Percentiles rank a stretch among this genome's conserved stretches.
These are phyloP conservation scores for Drosophila longiperda DNA, from an alignment of 2,888 invertebrate species.

Conservation along the genomic window DNA sequence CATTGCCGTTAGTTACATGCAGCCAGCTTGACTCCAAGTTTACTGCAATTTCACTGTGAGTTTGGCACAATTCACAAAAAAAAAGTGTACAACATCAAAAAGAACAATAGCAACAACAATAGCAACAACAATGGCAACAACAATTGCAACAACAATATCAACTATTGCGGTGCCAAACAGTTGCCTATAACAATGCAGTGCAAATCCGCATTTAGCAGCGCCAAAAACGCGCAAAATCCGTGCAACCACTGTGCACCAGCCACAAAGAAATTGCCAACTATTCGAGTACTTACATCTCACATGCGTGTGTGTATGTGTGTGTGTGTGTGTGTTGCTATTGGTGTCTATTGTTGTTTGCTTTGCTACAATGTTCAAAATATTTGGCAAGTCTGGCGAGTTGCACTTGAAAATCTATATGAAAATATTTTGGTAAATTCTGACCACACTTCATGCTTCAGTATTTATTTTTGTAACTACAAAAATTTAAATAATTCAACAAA, in stretches of 20 bases:
- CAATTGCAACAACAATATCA: background rate
- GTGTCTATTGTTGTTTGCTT: background rate
- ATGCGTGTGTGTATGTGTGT: background rate
- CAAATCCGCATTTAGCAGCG: constrained; percentile 54
- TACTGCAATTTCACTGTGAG: constrained; percentile 16
- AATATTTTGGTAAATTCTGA: background rate
- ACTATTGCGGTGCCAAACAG: constrained; percentile 25
- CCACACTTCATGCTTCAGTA: background rate
- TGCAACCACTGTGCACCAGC: constrained; percentile 32
- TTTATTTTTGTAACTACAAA: background rate
- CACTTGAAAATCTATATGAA: background rate
- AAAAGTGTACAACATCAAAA: background rate
- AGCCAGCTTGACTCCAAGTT: constrained; percentile 30
- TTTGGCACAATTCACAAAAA: background rate
- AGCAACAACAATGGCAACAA: background rate
- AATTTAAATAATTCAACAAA: background rate
- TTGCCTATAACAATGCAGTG: constrained; percentile 42
- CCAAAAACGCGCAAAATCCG: constrained; percentile 48
- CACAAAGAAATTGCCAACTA: constrained; percentile 34
- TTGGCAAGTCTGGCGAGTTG: background rate
- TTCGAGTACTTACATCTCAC: constrained; percentile 18
- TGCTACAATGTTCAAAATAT: constrained; percentile 6
- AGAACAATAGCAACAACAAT: constrained; percentile 13
- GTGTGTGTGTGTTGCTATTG: background rate
- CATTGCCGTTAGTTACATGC: constrained; percentile 8